These are phyloP conservation scores for Brachyalestes nurse DNA, from an alignment of 2,797 vertebrate genomes.

Conservation along the genomic window DNA sequence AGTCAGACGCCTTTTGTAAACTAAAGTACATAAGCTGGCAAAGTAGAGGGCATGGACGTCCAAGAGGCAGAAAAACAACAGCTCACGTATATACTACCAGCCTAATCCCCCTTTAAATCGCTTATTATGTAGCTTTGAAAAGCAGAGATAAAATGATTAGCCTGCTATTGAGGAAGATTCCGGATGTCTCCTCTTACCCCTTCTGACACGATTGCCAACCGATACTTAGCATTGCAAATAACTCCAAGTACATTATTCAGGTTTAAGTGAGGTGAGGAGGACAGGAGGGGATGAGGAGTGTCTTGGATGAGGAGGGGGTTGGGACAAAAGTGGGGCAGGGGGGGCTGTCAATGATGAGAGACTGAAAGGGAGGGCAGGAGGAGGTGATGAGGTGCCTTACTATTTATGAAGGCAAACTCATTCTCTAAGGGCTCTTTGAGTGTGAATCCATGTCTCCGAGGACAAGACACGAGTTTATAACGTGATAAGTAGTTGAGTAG, in stretches of 20 bases:
- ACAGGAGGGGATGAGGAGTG: slow-evolving; percentile 38
- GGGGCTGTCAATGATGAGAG: slow-evolving; percentile 36
- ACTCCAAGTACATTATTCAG: slow-evolving; percentile 64
- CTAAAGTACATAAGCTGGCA: slow-evolving; percentile 71
- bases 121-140: slow-evolving; percentile 70
- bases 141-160: slow-evolving; percentile 73
- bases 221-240: slow-evolving; percentile 72
- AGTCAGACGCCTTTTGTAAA: slow-evolving; percentile 72
- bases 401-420: slow-evolving; percentile 67
- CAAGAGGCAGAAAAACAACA: slow-evolving; percentile 53
- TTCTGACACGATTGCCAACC: slow-evolving; percentile 67
- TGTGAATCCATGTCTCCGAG: slow-evolving; percentile 63
- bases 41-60: slow-evolving; percentile 40
- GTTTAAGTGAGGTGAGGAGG: slow-evolving; percentile 27
- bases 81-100: slow-evolving; percentile 66
- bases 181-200: slow-evolving; percentile 41
- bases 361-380: slow-evolving; percentile 36
- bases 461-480: slow-evolving; percentile 62
- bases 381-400: slow-evolving; percentile 53
- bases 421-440: slow-evolving; percentile 62
- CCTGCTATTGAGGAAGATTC: slow-evolving; percentile 58
- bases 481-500: slow-evolving; percentile 69
- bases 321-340: slow-evolving; percentile 43
- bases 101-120: slow-evolving; percentile 71
- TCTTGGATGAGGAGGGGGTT: slow-evolving; percentile 33